Percentiles rank a stretch among this genome's conserved stretches.
These are phyloP conservation scores for Drosophila pegasa DNA, from an alignment of 2,888 invertebrate species.

Conservation along the genomic window DNA sequence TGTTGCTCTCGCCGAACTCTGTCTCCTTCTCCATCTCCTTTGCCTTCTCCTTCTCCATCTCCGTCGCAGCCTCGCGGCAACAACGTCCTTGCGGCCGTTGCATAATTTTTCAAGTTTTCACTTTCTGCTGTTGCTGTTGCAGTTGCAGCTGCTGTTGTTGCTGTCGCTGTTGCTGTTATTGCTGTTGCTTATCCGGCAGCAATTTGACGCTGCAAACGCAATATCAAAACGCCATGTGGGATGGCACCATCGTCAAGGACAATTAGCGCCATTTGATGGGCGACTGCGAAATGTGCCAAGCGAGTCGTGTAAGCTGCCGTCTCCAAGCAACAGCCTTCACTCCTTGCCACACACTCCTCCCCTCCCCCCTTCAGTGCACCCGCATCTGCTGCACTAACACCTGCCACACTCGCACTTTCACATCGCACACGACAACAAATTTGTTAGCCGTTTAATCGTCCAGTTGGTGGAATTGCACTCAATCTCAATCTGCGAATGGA, in stretches of 20 bases:
- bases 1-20: slow-evolving; percentile 43
- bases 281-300: slow-evolving; percentile 34
- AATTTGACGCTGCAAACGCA: slow-evolving; percentile 69
- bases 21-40: slow-evolving; percentile 14
- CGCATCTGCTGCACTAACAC: slow-evolving; percentile 31
- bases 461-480: slow-evolving; percentile 65
- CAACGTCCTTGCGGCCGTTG: slow-evolving; percentile 79
- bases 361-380: neutral
- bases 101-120: slow-evolving; percentile 79
- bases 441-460: slow-evolving; percentile 67
- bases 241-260: slow-evolving; percentile 73
- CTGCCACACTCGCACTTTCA: slow-evolving; percentile 70
- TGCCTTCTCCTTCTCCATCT: slow-evolving; percentile 1
- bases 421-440: slow-evolving; percentile 58
- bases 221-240: slow-evolving; percentile 72
- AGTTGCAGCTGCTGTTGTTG: slow-evolving; percentile 37
- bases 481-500: slow-evolving; percentile 61
- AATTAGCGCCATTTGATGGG: slow-evolving; percentile 73
- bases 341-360: neutral
- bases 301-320: slow-evolving; percentile 15
- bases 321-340: slow-evolving; percentile 3
- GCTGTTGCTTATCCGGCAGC: slow-evolving; percentile 69
- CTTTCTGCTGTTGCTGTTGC: slow-evolving; percentile 56
- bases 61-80: slow-evolving; percentile 61
- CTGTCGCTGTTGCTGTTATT: slow-evolving; percentile 24